Evolutionary conservation across 2,888 invertebrate species (phyloP), one percentile per base, ranked within the genome.

Genomic region (Yponomeuta plumbellus): DNA sequence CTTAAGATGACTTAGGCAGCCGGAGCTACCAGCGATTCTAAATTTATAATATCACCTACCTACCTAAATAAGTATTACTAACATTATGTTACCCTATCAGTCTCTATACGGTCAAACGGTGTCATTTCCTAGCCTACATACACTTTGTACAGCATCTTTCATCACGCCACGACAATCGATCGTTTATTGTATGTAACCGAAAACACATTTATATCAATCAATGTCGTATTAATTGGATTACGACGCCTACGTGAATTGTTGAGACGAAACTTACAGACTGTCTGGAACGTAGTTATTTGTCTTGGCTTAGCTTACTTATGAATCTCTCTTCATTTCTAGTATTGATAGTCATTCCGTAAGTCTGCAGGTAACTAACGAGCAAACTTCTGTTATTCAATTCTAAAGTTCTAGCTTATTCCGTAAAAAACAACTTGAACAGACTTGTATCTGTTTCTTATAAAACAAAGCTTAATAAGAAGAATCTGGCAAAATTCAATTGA

Each of bases 141-240:
- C 5, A 26, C 8, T 8, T 34, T 6, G 34, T 34, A 59, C 59
- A 21, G 59, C 13, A 59, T 59, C 65, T 65, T 66, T 39, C 65
- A 59, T 57, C 65, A 64, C 65, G n/a, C 64, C 56, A 17, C 62
- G 58, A 62, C 39, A 62, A 62, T 39, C 61, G 39, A 62, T 62
- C 39, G 23, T 59, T 23, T 59, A 17, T 22, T 59, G 59, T 39
- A 17, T 39, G 44, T 23, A 34, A 39, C 62, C 39, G 26, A 59
- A 62, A 62, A 64, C 20, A 40, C 87, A 88, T 90, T 89, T 88
- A 85, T 84, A 89, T 90, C 89, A 84, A 89, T 90, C 90, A 90
- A 85, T 79, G 90, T 90, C 88, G 80, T 73, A 86, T 87, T 89
- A 88, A 89, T 89, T 89, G 88, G 88, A 90, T 86, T 87, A 81